Evolutionary conservation across 30 jellyfish, hydroid and myxozoan genomes (phyloP), one percentile per base, ranked within the genome.

Genomic region (Sanderia malayensis): DNA sequence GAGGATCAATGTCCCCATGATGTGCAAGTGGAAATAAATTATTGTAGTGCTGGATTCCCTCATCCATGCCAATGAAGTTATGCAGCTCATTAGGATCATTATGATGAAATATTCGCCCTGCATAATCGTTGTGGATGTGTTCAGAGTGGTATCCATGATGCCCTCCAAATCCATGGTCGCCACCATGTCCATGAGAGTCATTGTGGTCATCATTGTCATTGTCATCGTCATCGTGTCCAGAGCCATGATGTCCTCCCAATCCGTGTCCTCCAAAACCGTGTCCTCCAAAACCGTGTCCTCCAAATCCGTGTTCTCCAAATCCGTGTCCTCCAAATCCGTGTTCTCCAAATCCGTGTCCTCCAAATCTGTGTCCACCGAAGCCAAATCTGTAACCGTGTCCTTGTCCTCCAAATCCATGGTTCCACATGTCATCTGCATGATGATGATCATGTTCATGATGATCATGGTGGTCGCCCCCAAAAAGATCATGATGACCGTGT

Each of bases 1-100:
- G 89, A 34, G 49, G 17, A 47, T 78, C 89, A 0, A 67, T 46
- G 23, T 78, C 89, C 19, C 46, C 53, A 29, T 67, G 89, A 30
- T 78, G 89, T 25, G 82, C 89, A 17, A 78, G 53, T 1, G 89
- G 89, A 44, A 66, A 78, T 22, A 62, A 58, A 33, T 24, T 32
- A 31, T 78, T 64, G 45, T 78, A 78, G 65, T 78, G 81, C 41
- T 61, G 89, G 55, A 66, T 63, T 1, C 89, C 89, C 22, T 84
- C 87, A 41, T 73, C 83, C 72, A 67, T 53, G 13, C 60, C 73
- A 25, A 67, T 29, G n/a, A 47, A 33, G 9, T 78, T 76, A 32
- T 66, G 58, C 7, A 67, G 61, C 33, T 74, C 95, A 33, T 82
- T 70, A 0, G 82, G 94, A 82, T 82, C 94, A 22, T 53, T 65